Evolutionary conservation across 2,797 vertebrate species (phyloP), one percentile per base, ranked within the genome.

Genomic region (Naso thynnoides): DNA sequence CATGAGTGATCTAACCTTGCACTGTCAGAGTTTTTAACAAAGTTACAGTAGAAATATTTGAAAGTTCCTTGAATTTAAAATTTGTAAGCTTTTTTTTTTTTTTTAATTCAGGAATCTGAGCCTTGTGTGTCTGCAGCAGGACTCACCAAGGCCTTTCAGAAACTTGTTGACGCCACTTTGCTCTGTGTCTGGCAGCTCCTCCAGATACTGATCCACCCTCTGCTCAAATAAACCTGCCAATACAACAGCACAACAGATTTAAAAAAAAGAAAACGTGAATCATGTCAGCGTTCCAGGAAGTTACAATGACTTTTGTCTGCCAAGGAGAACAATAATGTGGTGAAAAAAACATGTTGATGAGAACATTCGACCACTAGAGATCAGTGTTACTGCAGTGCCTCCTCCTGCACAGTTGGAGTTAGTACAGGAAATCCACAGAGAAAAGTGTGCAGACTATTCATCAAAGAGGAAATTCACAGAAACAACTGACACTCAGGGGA

Each of bases 111-210:
- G 45, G n/a, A 75, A 52, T 56, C 3, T 66, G 62, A 64, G 66
- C 21, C 13, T 60, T 11, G 23, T 41, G 9, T 6, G 23, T 73
- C 24, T 63, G 45, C 55, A 16, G 53, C 45, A 70, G 33, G 76
- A 91, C 97, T 96, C 88, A 99, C 98, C 98, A 63, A 99, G 95
- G 67, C 97, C 98, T 92, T 96, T 97, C 29, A 98, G 95, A 82
- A 99, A 99, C 86, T 98, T 99, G 95, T 99, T 99, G 63, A 99
- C 96, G 74, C 97, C 98, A 4, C 98, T 99, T 86, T 99, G 98
- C 86, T 99, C 98, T 0, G 96, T 98, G 90, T 99, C 97, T 23
- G 98, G 98, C 63, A 99, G 94, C 92, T 99, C 98, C 73, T 99
- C 98, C 87, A 99, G 91, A 82, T 99, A 99, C 91, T 99, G 98